Evolutionary conservation across 2,797 vertebrate species (phyloP).

Genomic region (Thalassophryne amazonica): DNA sequence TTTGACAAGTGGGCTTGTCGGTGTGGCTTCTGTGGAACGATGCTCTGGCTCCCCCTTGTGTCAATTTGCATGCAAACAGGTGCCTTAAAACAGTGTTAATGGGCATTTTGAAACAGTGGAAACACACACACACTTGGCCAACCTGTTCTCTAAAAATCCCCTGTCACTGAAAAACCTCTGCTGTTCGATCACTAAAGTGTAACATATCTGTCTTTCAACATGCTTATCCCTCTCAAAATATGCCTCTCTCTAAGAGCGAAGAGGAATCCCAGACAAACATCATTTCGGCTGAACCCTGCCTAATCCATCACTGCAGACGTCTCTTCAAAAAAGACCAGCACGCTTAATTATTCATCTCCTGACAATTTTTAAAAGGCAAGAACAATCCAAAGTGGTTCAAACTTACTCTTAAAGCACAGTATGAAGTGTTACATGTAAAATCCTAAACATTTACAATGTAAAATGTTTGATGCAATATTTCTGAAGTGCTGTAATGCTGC

Average conservation of each 20-base stretch:
- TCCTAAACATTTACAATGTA: neutral
- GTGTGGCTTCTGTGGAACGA: too few species aligned
- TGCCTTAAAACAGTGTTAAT: too few species aligned
- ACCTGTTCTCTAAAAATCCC: too few species aligned
- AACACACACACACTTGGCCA: too few species aligned
- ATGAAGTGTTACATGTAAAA: neutral
- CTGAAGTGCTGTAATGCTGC: neutral
- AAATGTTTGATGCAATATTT: neutral
- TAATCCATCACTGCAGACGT: slow-evolving; percentile 56
- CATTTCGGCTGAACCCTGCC: slow-evolving; percentile 55
- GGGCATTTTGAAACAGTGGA: too few species aligned
- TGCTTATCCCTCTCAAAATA: slow-evolving; percentile 20
- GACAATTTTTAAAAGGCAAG: slow-evolving; percentile 45
- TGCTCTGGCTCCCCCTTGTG: too few species aligned
- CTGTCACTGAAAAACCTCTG: too few species aligned
- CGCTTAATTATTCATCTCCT: slow-evolving; percentile 64
- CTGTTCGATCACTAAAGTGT: slow-evolving; percentile 8
- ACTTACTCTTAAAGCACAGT: slow-evolving; percentile 5
- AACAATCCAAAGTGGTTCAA: slow-evolving; percentile 19
- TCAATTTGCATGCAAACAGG: too few species aligned
- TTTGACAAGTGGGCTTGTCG: too few species aligned
- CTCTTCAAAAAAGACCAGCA: slow-evolving; percentile 48
- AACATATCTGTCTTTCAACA: slow-evolving; percentile 31
- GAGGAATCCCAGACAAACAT: slow-evolving; percentile 56
- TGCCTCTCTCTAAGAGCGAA: slow-evolving; percentile 10